Evolutionary conservation across 2,113 vertebrate genomes (phyloP).

Genomic region (Argyrosomus japonicus): DNA sequence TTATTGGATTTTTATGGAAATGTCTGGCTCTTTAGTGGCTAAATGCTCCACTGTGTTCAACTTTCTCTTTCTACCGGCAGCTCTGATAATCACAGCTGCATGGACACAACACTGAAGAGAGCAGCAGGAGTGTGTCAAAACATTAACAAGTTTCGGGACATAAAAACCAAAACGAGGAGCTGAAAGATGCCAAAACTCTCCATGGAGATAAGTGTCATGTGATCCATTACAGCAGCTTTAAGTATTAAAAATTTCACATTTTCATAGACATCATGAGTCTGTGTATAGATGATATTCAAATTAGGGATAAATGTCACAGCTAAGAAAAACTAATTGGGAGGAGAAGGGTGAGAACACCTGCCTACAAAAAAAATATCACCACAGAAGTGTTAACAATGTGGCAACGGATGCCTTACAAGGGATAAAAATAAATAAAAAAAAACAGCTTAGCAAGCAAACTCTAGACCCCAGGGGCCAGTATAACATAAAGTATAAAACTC

Average conservation of each 20-base stretch:
- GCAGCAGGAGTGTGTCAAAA: not conserved
- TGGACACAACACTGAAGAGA: not conserved
- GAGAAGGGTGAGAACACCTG: conserved; percentile 38
- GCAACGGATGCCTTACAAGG: not conserved
- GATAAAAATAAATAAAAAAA: not conserved
- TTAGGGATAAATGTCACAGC: conserved; percentile 10
- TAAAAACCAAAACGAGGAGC: conserved; percentile 7
- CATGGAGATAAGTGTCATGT: not conserved
- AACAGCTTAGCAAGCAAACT: conserved; percentile 19
- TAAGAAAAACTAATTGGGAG: conserved; percentile 25
- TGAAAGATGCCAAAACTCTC: not conserved
- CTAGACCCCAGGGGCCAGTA: not conserved
- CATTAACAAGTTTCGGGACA: not conserved
- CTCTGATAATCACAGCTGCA: not conserved
- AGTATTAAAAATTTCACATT: conserved; percentile 13
- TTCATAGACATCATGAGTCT: not conserved
- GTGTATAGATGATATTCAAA: not conserved
- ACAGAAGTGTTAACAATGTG: conserved; percentile 32
- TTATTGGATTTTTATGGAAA: not conserved
- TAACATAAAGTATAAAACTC: conserved; percentile 24
- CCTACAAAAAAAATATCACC: not conserved
- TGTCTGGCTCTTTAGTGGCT: not conserved
- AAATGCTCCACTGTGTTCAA: not conserved
- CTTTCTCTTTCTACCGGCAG: no score
- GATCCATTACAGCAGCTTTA: not conserved